Evolutionary conservation across 1,140 invertebrate genomes (phyloP), one percentile per base, ranked within the genome.

Genomic region (Penaeus japonicus): DNA sequence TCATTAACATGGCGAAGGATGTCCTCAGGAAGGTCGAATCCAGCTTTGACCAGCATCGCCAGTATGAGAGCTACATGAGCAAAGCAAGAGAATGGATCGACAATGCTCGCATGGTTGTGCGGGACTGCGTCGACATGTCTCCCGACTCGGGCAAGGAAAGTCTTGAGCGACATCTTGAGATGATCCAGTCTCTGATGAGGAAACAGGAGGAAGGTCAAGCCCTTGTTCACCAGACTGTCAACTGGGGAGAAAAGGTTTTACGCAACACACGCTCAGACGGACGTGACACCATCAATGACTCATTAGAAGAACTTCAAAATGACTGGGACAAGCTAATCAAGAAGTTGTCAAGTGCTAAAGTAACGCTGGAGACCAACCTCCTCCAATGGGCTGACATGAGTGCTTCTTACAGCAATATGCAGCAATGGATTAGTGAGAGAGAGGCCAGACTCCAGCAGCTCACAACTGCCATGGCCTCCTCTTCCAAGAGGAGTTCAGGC

Each of bases 311-410:
- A 91, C 93, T 99, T 59, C 98, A 99, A 93, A 96, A 95, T 80
- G 97, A 98, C 91, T 99, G 98, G 97, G 98, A 99, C 92, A 94
- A 96, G 80, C 93, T 99, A 22, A 96, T 97, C 0, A 97, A 96
- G 92, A 98, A 98, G 92, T 96, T 99, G 93, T 97, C 96, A 5
- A 98, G 96, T 20, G 96, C 96, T 0, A 98, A 98, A 93, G 97
- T 98, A 27, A 96, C 97, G 91, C 92, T 99, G 27, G 98, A 99
- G 92, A 98, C 97, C 0, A 96, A 96, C 91, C 93, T 99, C 15
- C 92, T 98, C 1, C 97, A 98, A 94, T 98, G 97, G 97, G 96
- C 97, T n/a, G 97, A 98, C 92, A 98, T 98, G 92, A 97, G 96
- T 92, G 97, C 96, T 30, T 97, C 96, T 24, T 97, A 97, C 91